Evolutionary conservation across 2,888 invertebrate species (phyloP).

Genomic region (Drosophila merina): DNA sequence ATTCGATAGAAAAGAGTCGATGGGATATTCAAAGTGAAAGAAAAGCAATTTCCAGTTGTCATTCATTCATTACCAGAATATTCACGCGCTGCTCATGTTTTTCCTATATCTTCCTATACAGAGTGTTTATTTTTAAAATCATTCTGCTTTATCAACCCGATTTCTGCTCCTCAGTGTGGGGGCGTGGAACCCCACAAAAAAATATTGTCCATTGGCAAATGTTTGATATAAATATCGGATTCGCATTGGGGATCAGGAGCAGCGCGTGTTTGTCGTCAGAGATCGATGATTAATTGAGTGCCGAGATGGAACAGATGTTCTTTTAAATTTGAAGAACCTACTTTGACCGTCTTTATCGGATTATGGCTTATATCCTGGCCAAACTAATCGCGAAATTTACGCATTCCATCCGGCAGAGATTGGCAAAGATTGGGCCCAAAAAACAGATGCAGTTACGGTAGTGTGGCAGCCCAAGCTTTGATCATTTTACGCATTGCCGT

Average conservation of each 20-base stretch:
- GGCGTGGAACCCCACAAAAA: too few relatives aligned
- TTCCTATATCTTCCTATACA: constrained; percentile 50
- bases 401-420: constrained; percentile 20
- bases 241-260: constrained; percentile 12
- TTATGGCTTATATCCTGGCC: not conserved
- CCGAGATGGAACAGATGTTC: constrained; percentile 49
- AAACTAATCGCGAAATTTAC: constrained; percentile 20
- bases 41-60: constrained; percentile 67
- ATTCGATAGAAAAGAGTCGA: constrained; percentile 13
- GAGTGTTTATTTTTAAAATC: constrained; percentile 59
- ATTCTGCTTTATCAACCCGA: constrained; percentile 56
- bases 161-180: constrained; percentile 7
- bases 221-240: constrained; percentile 17
- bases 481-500: constrained; percentile 76
- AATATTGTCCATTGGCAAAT: not conserved
- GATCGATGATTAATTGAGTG: constrained; percentile 59
- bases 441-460: constrained; percentile 37
- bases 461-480: constrained; percentile 60
- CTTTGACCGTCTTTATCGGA: not conserved
- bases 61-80: constrained; percentile 70
- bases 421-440: constrained; percentile 17
- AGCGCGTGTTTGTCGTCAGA: constrained; percentile 59
- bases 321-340: constrained; percentile 17
- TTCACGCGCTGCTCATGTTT: constrained; percentile 25
- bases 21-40: constrained; percentile 11